Base-by-base conservation (phyloP, 2,797 vertebrate species). In the Myotis findleyi region DNA sequence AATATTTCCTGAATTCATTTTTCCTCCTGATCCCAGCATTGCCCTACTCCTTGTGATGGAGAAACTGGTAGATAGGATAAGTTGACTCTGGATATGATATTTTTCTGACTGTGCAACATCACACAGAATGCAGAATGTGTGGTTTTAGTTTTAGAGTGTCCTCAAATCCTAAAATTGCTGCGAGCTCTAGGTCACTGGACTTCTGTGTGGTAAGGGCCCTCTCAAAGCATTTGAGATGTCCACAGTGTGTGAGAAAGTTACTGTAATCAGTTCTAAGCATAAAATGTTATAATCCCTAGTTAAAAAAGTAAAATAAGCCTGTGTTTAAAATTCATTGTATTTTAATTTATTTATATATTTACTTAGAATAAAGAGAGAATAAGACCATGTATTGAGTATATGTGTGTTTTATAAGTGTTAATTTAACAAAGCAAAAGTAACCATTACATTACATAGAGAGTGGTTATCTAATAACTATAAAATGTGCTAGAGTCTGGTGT, bases 291-390 rank as follows among this genome's bases (percentile, higher is more conserved):
- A 5, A 83, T 84, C 7, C 8, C 2, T 51, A 21, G 87, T 92
- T 76, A 66, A 33, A 68, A 23, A 51, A 51, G 47, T 76, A 76
- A 76, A 76, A 76, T 53, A 47, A 9, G 5, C 57, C 73, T 92
- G 7, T 62, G 59, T 49, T 88, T 75, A 72, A 38, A 41, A 93
- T 85, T 87, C 55, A 89, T 72, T 83, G 41, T 57, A n/a, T 92
- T 76, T 81, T 59, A 53, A 95, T 83, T 77, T 71, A 82, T 64
- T 75, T 36, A 83, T 59, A 59, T 75, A 85, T 96, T 96, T 93
- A 3, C 1, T 81, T 90, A 81, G 30, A 13, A 13, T 68, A 79
- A 68, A 79, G n/a, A 66, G 3, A 4, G 25, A 68, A 82, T 68
- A 82, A 80, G 62, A 44, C 7, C n/a, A 90, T 66, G 21, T 92